These are phyloP conservation scores for Sympetrum striolatum DNA, from an alignment of 2,888 invertebrate genomes.

Conservation along the genomic window DNA sequence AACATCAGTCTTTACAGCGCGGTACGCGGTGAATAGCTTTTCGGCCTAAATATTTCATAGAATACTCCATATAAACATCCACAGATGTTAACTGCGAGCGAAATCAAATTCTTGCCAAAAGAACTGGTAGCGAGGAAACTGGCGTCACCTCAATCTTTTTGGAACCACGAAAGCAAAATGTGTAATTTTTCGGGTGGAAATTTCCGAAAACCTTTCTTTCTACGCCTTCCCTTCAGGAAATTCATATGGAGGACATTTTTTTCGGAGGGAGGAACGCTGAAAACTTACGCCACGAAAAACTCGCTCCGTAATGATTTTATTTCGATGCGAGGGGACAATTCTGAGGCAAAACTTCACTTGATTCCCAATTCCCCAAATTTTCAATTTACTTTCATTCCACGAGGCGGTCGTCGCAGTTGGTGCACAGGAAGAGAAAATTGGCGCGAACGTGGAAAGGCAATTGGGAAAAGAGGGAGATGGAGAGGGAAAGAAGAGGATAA, in stretches of 20 bases:
- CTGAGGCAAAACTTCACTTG: neutral
- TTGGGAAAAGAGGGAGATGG: neutral
- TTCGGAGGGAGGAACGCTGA: neutral
- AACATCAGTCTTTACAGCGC: too few species aligned
- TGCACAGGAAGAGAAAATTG: neutral
- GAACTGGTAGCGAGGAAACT: too few species aligned
- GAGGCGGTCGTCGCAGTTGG: neutral
- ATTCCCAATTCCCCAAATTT: constrained; percentile 15
- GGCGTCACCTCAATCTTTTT: too few species aligned
- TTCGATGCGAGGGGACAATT: neutral
- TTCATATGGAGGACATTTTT: neutral
- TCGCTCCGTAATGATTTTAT: neutral
- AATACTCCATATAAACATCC: too few species aligned
- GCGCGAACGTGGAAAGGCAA: neutral
- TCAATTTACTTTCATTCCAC: neutral
- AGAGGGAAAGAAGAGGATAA: neutral
- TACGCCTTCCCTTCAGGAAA: neutral
- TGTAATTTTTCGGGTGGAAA: too few species aligned
- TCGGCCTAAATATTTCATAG: too few species aligned
- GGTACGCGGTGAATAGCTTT: too few species aligned
- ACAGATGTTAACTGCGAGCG: too few species aligned
- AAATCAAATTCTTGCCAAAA: too few species aligned
- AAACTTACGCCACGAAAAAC: neutral
- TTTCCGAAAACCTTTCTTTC: too few species aligned
- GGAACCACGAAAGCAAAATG: too few species aligned